Evolutionary conservation across 2,113 vertebrate genomes (phyloP).

Genomic region (Indicator indicator): DNA sequence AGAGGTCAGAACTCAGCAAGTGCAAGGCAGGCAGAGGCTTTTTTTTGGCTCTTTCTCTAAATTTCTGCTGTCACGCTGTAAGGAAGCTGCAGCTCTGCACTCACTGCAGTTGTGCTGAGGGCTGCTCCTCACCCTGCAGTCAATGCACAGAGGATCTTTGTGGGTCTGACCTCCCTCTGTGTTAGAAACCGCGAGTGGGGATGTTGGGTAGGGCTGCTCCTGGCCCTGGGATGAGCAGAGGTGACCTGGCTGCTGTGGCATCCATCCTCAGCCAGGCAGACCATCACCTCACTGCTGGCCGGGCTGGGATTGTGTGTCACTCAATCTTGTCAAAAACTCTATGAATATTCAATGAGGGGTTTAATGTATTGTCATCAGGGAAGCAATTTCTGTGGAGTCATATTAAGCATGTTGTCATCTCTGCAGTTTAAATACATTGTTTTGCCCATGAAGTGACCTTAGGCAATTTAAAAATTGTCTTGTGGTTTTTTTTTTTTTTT

Average conservation of each 20-base stretch:
- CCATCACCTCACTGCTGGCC: not conserved
- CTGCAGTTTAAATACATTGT: slow-evolving; percentile 75
- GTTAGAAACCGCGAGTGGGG: not conserved
- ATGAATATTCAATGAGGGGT: slow-evolving; percentile 82
- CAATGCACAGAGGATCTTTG: not conserved
- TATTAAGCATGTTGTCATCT: slow-evolving; percentile 78
- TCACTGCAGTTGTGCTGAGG: slow-evolving; percentile 16
- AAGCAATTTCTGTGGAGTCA: slow-evolving; percentile 73
- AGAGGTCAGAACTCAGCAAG: slow-evolving; percentile 57
- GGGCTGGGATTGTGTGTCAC: slow-evolving; percentile 67
- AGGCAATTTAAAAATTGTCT: slow-evolving; percentile 69
- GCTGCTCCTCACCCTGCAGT: not conserved
- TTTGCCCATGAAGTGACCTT: slow-evolving; percentile 79
- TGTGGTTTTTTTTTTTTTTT: not conserved
- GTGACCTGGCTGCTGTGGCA: slow-evolving; percentile 28
- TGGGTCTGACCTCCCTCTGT: not conserved
- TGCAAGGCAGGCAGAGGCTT: slow-evolving; percentile 59
- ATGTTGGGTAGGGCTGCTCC: not conserved
- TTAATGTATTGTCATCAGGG: slow-evolving; percentile 79
- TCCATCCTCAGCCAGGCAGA: not conserved
- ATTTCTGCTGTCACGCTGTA: not conserved
- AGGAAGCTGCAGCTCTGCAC: slow-evolving; percentile 48
- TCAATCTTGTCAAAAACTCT: slow-evolving; percentile 77
- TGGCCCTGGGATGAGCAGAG: slow-evolving; percentile 23
- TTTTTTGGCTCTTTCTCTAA: slow-evolving; percentile 44